Percentiles rank a stretch among this genome's conserved stretches.
These are phyloP conservation scores for Bos taurus DNA, from an alignment of 2,113 vertebrate species.

Conservation along the genomic window ARS-UCD2.0 NC_037342.1:61688501-61689000, in stretches of 20 bases:
- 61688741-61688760: background rate
- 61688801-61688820: background rate
- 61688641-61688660: background rate
- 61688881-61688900: background rate
- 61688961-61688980: constrained; percentile 44
- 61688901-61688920: background rate
- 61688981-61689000: background rate
- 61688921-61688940: background rate
- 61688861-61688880: background rate
- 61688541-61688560: constrained; percentile 1
- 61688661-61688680: background rate
- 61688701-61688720: background rate
- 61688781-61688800: background rate
- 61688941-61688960: background rate
- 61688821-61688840: background rate
- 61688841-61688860: background rate
- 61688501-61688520: background rate
- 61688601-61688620: background rate
- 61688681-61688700: background rate
- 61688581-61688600: background rate
- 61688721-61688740: background rate
- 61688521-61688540: background rate
- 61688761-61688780: background rate
- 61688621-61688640: background rate
- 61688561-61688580: background rate